Base-by-base conservation (phyloP, 2,113 vertebrate species). In the Plestiodon gilberti region DNA sequence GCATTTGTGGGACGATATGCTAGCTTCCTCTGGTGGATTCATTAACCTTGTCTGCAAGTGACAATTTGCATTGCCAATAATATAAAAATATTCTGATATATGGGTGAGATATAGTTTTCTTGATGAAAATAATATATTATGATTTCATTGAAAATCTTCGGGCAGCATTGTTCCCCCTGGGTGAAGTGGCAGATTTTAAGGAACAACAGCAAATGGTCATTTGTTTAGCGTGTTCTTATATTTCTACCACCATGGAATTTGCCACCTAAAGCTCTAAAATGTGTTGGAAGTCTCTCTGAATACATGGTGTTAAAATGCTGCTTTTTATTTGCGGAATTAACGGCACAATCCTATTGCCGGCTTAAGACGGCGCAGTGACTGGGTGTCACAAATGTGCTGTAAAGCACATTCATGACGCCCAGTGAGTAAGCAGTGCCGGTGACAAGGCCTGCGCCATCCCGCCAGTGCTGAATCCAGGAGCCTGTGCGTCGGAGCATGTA, bases 41-140 rank as follows among this genome's bases (percentile, higher is more conserved):
- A 1, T 0, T 0, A 33, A 28, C 5, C 61, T 79, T 79, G n/a
- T 64, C 22, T 38, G 43, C n/a, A 3, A 33, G 20, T 4, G 35
- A 38, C 3, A 79, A 10, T 59, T 62, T 38, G 17, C 0, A 1
- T 0, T 0, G 87, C 88, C 69, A 61, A 48, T 76, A 40, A 10
- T 65, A 10, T 3, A 6, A 76, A 73, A 81, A 40, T 4, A 0
- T 15, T 10, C 0, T 0, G 1, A 14, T 65, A 0, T 2, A 38
- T 55, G 65, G 64, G 22, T 4, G 33, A 20, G 65, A 13, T 14
- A n/a, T 10, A 55, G 23, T 81, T 71, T 23, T 57, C 0, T 30
- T 71, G 38, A 6, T 74, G 2, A 3, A 40, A 2, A 65, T 61
- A 79, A 40, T n/a, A 59, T 61, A 22, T 69, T 77, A 64, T 76